A percentile compares a stretch with the other conserved stretches of the same genome.
Evolutionary conservation across 2,113 vertebrate species (phyloP).

Genomic region (Otus sunia): DNA sequence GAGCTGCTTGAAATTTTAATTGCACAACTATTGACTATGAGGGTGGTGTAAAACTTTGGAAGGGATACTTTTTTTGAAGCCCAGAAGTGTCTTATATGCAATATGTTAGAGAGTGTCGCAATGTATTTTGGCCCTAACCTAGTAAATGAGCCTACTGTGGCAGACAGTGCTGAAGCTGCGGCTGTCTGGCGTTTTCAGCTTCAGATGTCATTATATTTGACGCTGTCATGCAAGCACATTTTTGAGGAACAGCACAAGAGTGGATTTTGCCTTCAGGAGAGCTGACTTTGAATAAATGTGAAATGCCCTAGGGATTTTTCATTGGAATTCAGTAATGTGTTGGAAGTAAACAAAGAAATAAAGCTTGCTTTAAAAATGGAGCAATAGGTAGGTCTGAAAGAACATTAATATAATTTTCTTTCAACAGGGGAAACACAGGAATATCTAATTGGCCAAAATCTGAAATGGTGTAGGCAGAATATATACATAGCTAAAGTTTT

Average conservation of each 20-base stretch:
- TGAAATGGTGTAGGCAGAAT: background rate
- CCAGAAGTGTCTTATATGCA: background rate
- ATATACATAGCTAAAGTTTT: background rate
- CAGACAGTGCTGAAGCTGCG: background rate
- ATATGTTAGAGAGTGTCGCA: background rate
- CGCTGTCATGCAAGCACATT: background rate
- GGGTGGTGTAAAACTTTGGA: background rate
- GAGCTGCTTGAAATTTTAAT: background rate
- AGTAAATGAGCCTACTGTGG: background rate
- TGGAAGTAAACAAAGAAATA: slow-evolving; percentile 1
- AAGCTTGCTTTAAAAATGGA: background rate
- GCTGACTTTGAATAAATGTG: background rate
- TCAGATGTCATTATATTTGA: background rate
- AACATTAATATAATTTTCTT: background rate
- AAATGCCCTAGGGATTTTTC: slow-evolving; percentile 13
- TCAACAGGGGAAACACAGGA: background rate
- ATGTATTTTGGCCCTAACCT: background rate
- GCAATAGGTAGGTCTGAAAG: background rate
- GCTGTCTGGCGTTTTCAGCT: background rate
- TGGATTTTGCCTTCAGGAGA: slow-evolving; percentile 10
- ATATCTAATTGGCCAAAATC: background rate
- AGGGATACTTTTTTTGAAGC: background rate
- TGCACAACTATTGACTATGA: background rate
- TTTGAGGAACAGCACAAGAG: background rate
- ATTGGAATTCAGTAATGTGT: background rate